Evolutionary conservation across 2,888 invertebrate species (phyloP).

Genomic region (Dolichopus griseipennis): DNA sequence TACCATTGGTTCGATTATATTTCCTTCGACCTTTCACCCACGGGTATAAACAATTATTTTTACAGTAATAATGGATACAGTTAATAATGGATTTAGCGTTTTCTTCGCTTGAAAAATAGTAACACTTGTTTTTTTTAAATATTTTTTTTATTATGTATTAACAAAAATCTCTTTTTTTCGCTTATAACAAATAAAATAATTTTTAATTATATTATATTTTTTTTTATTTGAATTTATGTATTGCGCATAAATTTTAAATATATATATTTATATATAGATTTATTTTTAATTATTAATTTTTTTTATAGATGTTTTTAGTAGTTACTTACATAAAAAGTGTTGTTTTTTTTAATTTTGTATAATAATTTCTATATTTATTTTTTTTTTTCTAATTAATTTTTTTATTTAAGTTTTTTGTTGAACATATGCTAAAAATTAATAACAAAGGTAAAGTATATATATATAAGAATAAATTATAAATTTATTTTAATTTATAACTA

Average conservation of each 20-base stretch:
- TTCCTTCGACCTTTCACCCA: too few relatives aligned
- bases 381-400: neutral
- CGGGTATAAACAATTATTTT: too few relatives aligned
- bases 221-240: neutral
- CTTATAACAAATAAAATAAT: slow-evolving; percentile 18
- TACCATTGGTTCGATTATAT: too few relatives aligned
- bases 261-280: neutral
- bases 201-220: slow-evolving; percentile 1
- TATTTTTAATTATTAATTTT: too few relatives aligned
- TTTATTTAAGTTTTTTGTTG: neutral
- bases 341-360: neutral
- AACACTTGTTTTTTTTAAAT: neutral
- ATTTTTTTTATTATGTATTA: slow-evolving; percentile 14
- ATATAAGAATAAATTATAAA: neutral
- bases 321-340: neutral
- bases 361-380: neutral
- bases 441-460: neutral
- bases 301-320: neutral
- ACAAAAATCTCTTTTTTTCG: slow-evolving; percentile 16
- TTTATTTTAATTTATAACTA: neutral
- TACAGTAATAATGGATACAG: too few relatives aligned
- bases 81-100: too few relatives aligned
- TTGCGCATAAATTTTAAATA: neutral
- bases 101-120: too few relatives aligned
- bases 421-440: too few relatives aligned